These are phyloP conservation scores for Odocoileus hemionus DNA, from an alignment of 2,113 vertebrate genomes.

Conservation along the genomic window DNA sequence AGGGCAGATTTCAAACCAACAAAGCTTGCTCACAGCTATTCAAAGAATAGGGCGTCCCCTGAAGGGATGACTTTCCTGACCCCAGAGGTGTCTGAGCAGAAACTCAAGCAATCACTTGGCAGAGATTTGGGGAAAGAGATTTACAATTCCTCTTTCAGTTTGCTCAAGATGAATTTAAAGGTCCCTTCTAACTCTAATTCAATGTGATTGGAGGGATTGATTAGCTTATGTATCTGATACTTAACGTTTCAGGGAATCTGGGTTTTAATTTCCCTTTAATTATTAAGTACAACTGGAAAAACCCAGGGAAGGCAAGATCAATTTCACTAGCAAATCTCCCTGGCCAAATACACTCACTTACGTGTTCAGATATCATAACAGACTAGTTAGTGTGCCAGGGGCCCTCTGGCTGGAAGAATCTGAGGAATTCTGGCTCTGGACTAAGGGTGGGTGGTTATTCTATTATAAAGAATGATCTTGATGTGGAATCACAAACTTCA, in stretches of 20 bases:
- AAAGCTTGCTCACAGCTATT: conserved; percentile 36
- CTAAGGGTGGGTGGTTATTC: conserved; percentile 76
- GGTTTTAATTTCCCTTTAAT: conserved; percentile 44
- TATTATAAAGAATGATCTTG: conserved; percentile 75
- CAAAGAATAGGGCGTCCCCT: conserved; percentile 26
- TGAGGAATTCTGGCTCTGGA: conserved; percentile 80
- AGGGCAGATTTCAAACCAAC: conserved; percentile 43
- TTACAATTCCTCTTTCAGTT: conserved; percentile 25
- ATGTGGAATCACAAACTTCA: conserved; percentile 80
- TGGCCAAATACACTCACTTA: conserved; percentile 60
- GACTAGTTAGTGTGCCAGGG: conserved; percentile 70
- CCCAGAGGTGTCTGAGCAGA: conserved; percentile 19
- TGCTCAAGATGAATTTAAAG: conserved; percentile 41
- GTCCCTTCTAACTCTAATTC: conserved; percentile 1
- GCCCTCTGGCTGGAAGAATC: conserved; percentile 78
- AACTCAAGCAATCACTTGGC: conserved; percentile 34
- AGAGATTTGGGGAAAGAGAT: conserved; percentile 22
- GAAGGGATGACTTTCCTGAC: conserved; percentile 8
- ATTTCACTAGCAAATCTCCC: conserved; percentile 55
- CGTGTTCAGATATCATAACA: conserved; percentile 63
- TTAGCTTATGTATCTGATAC: conserved; percentile 18
- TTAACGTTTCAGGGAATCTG: conserved; percentile 4
- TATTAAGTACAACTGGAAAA: conserved; percentile 74
- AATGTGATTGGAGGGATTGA: neutral
- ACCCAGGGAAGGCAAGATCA: neutral